Conservation (phyloP, 1,140 invertebrate species). For the Ceratitis capitata region DNA sequence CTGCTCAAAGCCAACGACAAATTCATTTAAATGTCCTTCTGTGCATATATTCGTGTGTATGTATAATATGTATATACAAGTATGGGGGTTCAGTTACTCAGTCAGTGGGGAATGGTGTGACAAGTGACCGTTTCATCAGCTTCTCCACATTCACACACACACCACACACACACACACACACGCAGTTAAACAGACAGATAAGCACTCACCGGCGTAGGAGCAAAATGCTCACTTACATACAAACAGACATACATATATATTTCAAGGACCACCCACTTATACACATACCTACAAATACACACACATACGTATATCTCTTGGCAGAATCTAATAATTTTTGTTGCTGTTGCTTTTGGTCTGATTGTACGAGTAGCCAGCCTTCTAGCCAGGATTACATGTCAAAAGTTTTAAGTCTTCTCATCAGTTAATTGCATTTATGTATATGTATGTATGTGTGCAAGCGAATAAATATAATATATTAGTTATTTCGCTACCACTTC, state of each 20-base stretch:
- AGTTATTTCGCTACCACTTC: too few relatives aligned
- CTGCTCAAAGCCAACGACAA: neutral
- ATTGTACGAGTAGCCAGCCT: conserved; percentile 35
- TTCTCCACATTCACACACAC: neutral
- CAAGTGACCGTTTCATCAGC: conserved; percentile 34
- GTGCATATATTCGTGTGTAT: neutral
- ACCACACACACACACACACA: too few relatives aligned
- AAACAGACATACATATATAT: neutral
- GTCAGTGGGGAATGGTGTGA: conserved; percentile 29
- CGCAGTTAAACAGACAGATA: too few relatives aligned
- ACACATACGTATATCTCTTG: neutral
- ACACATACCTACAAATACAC: neutral
- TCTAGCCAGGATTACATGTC: conserved; percentile 38
- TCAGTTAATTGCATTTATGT: conserved; percentile 40
- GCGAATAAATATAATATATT: neutral
- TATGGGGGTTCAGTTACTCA: too few relatives aligned
- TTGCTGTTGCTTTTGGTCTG: neutral
- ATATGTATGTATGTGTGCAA: neutral
- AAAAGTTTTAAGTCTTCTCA: conserved; percentile 41
- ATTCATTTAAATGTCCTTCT: too few relatives aligned
- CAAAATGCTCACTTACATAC: neutral
- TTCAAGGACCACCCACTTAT: neutral
- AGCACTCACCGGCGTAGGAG: neutral
- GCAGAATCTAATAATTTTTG: neutral
- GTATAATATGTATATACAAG: neutral